Percentiles rank a stretch among this genome's conserved stretches.
phyloP scores from a whole-genome alignment of 1,140 invertebrate species.

The Formica selysi region DNA sequence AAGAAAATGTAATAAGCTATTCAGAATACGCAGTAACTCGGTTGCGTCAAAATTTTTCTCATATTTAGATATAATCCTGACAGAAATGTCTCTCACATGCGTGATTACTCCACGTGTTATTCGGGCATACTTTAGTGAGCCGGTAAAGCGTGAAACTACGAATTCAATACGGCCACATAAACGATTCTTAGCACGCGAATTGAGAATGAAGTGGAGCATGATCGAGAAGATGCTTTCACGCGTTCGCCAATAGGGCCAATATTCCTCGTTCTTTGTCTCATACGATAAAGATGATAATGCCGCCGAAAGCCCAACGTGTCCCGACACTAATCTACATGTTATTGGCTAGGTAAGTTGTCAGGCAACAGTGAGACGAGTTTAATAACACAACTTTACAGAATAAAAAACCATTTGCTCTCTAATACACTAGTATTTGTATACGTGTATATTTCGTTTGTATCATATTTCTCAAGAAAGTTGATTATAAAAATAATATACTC shows the following conservation, averaged over 20 bases:
- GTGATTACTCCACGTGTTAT: conserved; percentile 46
- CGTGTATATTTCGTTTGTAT: neutral
- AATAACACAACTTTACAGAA: conserved; percentile 26
- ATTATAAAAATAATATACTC: conserved; percentile 1
- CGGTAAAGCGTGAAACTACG: conserved; percentile 52
- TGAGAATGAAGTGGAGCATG: conserved; percentile 35
- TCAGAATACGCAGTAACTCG: neutral
- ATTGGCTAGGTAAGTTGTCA: conserved; percentile 46
- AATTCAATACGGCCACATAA: conserved; percentile 14
- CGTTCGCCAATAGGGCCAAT: conserved; percentile 51
- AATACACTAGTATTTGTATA: neutral
- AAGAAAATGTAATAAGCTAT: conserved; percentile 27
- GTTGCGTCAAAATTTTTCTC: conserved; percentile 40
- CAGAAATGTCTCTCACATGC: neutral
- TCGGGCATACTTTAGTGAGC: conserved; percentile 28
- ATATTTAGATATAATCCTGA: conserved; percentile 28
- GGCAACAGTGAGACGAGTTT: conserved; percentile 35
- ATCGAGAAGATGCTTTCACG: conserved; percentile 43
- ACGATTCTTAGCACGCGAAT: conserved; percentile 58
- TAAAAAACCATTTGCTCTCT: neutral
- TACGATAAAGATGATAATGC: conserved; percentile 60
- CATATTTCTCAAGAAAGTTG: neutral
- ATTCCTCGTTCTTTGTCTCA: conserved; percentile 40
- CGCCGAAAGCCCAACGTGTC: conserved; percentile 34
- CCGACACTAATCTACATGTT: conserved; percentile 53